A percentile compares a stretch with the other conserved stretches of the same genome.
Conservation (phyloP, 2,888 invertebrate genomes). For the Allygus modestus region DNA sequence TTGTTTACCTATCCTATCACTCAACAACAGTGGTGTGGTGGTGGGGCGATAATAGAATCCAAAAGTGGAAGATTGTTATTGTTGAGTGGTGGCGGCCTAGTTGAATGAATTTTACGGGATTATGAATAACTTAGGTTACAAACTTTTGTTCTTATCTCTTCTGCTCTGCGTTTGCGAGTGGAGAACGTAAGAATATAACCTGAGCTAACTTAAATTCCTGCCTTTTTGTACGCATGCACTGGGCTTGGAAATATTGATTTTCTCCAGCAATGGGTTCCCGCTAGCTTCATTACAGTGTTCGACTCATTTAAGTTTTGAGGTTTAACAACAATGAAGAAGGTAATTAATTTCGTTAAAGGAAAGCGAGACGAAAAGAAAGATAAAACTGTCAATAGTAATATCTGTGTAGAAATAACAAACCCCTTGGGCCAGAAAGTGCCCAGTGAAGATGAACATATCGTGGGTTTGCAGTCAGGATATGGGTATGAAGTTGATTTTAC, state of each 20-base stretch:
- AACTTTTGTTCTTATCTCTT: no score
- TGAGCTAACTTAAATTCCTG: no score
- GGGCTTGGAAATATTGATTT: slow-evolving; percentile 21
- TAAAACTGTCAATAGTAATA: slow-evolving; percentile 68
- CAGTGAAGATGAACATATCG: slow-evolving; percentile 69
- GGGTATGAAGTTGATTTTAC: slow-evolving; percentile 71
- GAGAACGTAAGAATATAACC: no score
- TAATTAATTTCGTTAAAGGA: slow-evolving; percentile 72
- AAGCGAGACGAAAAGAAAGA: slow-evolving; percentile 71
- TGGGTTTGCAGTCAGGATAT: slow-evolving; percentile 68
- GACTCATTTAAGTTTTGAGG: background rate
- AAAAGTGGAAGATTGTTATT: background rate
- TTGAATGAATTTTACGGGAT: background rate
- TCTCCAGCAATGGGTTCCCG: background rate
- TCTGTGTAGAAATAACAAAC: slow-evolving; percentile 69
- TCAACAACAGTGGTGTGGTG: background rate
- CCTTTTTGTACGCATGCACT: no score
- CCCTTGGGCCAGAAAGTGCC: slow-evolving; percentile 70
- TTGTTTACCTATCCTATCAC: background rate
- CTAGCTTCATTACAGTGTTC: background rate
- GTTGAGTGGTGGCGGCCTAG: background rate
- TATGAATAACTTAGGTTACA: background rate
- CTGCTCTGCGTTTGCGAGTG: no score
- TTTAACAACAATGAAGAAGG: slow-evolving; percentile 71
- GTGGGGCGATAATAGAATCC: background rate